Evolutionary conservation across 37 sponge, comb jelly and placozoan genomes (phyloP).

Genomic region (Oopsacas minuta): DNA sequence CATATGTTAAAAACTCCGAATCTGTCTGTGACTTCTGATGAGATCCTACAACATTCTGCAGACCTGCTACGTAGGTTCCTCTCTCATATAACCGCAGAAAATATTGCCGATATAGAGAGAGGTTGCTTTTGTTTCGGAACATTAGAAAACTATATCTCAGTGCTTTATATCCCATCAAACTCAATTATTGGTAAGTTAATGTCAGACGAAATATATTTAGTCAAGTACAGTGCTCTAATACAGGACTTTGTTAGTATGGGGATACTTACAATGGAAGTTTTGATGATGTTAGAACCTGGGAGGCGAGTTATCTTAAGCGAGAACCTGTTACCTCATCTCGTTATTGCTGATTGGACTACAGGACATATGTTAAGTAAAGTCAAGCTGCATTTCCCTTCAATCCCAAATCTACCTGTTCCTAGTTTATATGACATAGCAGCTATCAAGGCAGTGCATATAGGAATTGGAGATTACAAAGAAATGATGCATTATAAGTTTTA

Average conservation of each 20-base stretch:
- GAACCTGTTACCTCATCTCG: neutral
- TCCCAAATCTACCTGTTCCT: neutral
- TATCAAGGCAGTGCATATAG: neutral
- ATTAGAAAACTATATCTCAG: neutral
- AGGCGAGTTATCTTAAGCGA: neutral
- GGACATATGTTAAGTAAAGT: neutral
- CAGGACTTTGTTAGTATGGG: neutral
- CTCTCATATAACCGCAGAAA: neutral
- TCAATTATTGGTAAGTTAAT: neutral
- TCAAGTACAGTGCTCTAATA: neutral
- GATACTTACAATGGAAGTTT: neutral
- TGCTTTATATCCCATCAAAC: neutral
- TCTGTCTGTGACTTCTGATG: neutral
- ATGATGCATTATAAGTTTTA: conserved; percentile 17
- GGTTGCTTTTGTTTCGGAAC: neutral
- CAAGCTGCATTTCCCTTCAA: neutral
- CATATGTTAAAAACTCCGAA: neutral
- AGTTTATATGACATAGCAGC: neutral
- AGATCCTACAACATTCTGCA: neutral
- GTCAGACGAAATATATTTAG: neutral
- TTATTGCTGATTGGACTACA: neutral
- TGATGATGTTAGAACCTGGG: neutral
- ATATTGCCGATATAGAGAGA: neutral
- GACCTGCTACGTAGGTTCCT: neutral
- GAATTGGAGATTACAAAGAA: neutral